Conservation (phyloP, 2,113 vertebrate genomes). For the Pipa parva region DNA sequence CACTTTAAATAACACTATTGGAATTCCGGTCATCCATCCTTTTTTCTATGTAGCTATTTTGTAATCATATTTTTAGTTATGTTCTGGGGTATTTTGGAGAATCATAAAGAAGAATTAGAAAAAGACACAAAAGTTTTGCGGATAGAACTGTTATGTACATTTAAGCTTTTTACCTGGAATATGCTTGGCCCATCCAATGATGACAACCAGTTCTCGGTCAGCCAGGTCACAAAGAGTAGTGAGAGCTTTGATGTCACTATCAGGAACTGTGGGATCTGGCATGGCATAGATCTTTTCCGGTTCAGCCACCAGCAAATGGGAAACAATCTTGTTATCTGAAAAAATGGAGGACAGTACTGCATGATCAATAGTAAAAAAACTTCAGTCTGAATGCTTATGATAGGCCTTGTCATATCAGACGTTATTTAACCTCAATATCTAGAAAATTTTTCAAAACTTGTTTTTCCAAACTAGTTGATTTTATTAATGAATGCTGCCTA, state of each 20-base stretch:
- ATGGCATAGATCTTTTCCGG: constrained; percentile 99
- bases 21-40: too few species aligned
- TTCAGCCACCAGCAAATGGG: constrained; percentile 97
- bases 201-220: constrained; percentile 94
- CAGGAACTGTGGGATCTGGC: constrained; percentile 96
- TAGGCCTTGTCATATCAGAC: too few species aligned
- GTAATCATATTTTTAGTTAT: too few species aligned
- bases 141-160: background rate
- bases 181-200: constrained; percentile 98
- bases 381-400: constrained; percentile 17
- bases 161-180: constrained; percentile 80
- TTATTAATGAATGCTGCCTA: too few species aligned
- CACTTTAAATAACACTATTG: too few species aligned
- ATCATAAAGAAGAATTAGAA: background rate
- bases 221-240: constrained; percentile 97
- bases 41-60: too few species aligned
- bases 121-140: too few species aligned
- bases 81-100: too few species aligned
- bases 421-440: too few species aligned
- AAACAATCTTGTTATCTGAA: constrained; percentile 99
- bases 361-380: constrained; percentile 53
- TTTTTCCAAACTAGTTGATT: too few species aligned
- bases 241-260: constrained; percentile 98
- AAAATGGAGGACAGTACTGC: constrained; percentile 60
- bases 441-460: too few species aligned